These are phyloP conservation scores for Clitarchus hookeri DNA, from an alignment of 2,888 invertebrate genomes.

Conservation along the genomic window DNA sequence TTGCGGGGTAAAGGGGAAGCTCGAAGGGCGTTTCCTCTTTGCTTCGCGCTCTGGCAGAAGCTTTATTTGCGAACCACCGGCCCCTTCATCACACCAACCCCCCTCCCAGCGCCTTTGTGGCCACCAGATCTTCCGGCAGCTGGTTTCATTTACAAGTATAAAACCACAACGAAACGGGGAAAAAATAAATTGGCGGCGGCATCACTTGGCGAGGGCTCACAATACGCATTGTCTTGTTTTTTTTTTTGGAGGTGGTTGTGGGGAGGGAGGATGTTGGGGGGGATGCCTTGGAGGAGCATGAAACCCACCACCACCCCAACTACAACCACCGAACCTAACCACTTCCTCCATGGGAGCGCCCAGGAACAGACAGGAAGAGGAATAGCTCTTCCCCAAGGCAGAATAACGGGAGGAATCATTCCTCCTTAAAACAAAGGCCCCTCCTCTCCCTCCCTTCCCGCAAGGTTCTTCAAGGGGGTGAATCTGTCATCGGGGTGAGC, in stretches of 20 bases:
- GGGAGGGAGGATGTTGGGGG: neutral
- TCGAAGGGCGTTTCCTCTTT: no score
- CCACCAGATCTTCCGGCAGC: neutral
- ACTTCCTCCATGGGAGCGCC: neutral
- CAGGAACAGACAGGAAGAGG: neutral
- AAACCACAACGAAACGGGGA: neutral
- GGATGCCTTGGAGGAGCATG: neutral
- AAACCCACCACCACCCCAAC: neutral
- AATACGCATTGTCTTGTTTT: constrained; percentile 24
- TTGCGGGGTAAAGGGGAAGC: no score
- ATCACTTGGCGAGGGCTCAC: neutral
- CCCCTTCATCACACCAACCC: no score
- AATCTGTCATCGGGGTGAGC: constrained; percentile 22
- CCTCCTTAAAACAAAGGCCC: constrained; percentile 12
- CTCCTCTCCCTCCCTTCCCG: no score
- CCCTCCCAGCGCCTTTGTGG: no score
- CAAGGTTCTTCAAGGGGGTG: neutral
- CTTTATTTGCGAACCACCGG: no score
- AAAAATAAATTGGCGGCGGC: constrained; percentile 14
- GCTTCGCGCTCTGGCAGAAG: no score
- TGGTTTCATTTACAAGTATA: constrained; percentile 22
- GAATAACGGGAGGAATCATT: constrained; percentile 18
- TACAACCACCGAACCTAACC: neutral
- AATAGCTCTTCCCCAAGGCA: constrained; percentile 12
- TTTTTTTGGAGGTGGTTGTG: no score